phyloP scores from a whole-genome alignment of 64 coral and sea anemone genomes.

The Dendronephthya gigantea region DNA sequence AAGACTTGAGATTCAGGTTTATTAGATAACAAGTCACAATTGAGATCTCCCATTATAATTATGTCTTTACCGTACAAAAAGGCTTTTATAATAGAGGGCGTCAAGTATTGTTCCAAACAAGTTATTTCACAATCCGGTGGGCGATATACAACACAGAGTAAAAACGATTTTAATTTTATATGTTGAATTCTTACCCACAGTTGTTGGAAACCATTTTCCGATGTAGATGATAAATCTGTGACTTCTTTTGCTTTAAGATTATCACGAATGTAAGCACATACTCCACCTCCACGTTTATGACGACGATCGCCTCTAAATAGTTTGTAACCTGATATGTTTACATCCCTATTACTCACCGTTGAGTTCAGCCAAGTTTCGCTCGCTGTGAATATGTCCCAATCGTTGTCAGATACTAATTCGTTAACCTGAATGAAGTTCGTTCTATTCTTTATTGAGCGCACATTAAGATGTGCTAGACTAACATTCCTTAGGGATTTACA shows the following conservation, averaged over 20 bases:
- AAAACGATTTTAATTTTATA: too few species aligned
- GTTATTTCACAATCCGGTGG: too few species aligned
- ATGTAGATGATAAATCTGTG: too few species aligned
- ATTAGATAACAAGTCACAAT: too few species aligned
- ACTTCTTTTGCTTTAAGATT: neutral
- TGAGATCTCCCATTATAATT: too few species aligned
- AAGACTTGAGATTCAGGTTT: too few species aligned
- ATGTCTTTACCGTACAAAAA: too few species aligned
- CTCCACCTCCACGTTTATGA: neutral
- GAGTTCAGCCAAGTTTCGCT: neutral
- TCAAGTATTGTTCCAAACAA: too few species aligned
- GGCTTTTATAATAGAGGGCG: too few species aligned
- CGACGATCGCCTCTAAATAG: neutral
- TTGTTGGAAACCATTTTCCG: too few species aligned
- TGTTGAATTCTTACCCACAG: too few species aligned
- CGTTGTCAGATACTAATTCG: neutral
- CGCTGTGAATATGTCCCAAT: neutral
- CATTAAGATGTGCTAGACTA: neutral
- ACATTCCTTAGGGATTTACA: neutral
- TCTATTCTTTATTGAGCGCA: constrained; percentile 12
- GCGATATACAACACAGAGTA: too few species aligned
- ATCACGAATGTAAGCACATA: neutral
- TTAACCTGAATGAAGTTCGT: neutral
- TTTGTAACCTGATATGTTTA: constrained; percentile 4
- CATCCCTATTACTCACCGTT: neutral